A percentile compares a stretch with the other conserved stretches of the same genome.
Evolutionary conservation across 1,140 invertebrate genomes (phyloP).

Genomic region (Musca vetustissima): DNA sequence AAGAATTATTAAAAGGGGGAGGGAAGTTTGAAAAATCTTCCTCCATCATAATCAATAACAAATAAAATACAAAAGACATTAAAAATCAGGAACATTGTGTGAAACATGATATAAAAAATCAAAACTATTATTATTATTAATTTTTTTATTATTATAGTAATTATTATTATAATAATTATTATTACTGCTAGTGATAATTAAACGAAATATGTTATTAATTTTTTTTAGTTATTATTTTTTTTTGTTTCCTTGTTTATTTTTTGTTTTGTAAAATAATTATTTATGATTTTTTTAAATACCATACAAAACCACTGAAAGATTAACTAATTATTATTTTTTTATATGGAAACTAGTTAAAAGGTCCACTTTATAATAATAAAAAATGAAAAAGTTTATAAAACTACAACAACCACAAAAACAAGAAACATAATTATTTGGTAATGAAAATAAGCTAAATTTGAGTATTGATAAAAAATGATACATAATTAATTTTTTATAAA

Average conservation of each 20-base stretch:
- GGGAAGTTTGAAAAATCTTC: not conserved
- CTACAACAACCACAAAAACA: no score
- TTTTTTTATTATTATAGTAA: slow-evolving; percentile 4
- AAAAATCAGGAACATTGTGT: slow-evolving; percentile 8
- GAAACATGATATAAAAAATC: not conserved
- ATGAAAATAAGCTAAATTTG: no score
- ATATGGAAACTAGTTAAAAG: no score
- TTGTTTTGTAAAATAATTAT: not conserved
- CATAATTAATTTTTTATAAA: no score
- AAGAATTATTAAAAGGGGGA: not conserved
- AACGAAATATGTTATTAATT: slow-evolving; percentile 3
- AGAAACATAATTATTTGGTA: no score
- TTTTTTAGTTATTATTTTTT: slow-evolving; percentile 59
- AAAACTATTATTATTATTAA: not conserved
- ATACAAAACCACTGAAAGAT: no score
- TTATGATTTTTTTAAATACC: no score
- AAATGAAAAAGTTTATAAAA: no score
- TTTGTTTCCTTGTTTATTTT: slow-evolving; percentile 1
- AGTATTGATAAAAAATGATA: no score
- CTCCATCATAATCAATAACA: not conserved
- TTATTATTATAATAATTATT: slow-evolving; percentile 3
- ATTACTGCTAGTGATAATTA: slow-evolving; percentile 16
- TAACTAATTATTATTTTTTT: no score
- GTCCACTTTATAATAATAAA: no score
- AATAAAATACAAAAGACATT: not conserved